Evolutionary conservation across 2,888 invertebrate species (phyloP), one percentile per base, ranked within the genome.

Genomic region (Ichneumoninae sp.): DNA sequence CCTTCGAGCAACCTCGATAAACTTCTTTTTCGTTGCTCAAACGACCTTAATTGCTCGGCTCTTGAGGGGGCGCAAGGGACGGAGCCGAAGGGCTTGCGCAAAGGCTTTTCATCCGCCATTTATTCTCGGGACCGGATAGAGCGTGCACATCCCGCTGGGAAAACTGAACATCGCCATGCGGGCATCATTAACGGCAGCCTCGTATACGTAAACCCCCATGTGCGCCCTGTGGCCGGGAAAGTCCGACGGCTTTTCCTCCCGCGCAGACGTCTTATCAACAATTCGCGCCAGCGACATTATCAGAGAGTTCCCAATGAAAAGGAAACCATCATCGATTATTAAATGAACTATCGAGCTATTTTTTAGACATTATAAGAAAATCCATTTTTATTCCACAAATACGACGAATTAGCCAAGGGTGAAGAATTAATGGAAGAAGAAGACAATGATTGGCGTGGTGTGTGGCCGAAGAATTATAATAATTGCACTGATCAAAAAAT

Each of bases 141-240:
- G 86, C 69, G 47, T 10, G 16, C 19, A 19, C 40, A 13, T 50
- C 19, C 76, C 76, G n/a, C 47, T 33, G 80, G 66, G 57, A 72
- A 72, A 89, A 89, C 85, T 85, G 82, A 82, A 82, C 66, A 65
- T 77, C 44, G 68, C 47, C 88, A 91, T 90, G 91, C 89, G 90
- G 91, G 92, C 89, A 90, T 90, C 91, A 92, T 92, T 92, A 92
- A 92, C 91, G 92, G 91, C 89, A 87, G 87, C 91, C 89, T 92
- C 90, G 7, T 7, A 30, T 16, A 91, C 90, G 89, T 90, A 50
- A 52, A 86, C 89, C 89, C 88, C 86, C 88, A 84, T 86, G 87
- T 90, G 87, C 89, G 86, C 90, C 91, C 91, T 90, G 91, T 88
- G 89, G 87, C 85, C 83, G 81, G 44, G 54, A 74, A 66, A 26